Evolutionary conservation across 1,140 invertebrate genomes (phyloP).

Genomic region (Hypsibius dujardini): DNA sequence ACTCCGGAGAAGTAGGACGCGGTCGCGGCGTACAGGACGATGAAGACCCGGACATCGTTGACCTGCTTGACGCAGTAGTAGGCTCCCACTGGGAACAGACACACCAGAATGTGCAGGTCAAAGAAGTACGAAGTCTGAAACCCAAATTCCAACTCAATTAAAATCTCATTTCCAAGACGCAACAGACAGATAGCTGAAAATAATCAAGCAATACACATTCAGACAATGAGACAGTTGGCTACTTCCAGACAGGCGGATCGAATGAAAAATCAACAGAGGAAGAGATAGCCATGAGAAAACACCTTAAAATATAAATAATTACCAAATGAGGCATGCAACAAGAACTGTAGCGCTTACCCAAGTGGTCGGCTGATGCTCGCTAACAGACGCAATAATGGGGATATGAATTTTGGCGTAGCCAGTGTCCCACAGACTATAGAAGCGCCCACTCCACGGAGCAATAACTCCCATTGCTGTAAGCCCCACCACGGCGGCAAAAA

Average conservation of each 20-base stretch:
- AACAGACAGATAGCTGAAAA: not conserved
- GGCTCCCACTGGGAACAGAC: constrained; percentile 87
- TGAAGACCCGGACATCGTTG: constrained; percentile 94
- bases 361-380: constrained; percentile 97
- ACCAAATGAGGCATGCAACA: too few relatives aligned
- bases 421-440: constrained; percentile 98
- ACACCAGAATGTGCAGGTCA: constrained; percentile 89
- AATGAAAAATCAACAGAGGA: too few relatives aligned
- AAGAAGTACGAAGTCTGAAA: constrained; percentile 73
- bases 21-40: constrained; percentile 87
- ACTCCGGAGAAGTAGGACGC: constrained; percentile 99
- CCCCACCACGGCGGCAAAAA: constrained; percentile 64
- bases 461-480: constrained; percentile 78
- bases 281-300: too few relatives aligned
- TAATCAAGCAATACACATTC: too few relatives aligned
- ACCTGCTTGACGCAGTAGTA: constrained; percentile 97
- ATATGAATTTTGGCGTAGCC: constrained; percentile 99
- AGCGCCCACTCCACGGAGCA: constrained; percentile 96
- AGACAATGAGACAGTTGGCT: too few relatives aligned
- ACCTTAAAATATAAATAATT: too few relatives aligned
- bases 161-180: constrained; percentile 20
- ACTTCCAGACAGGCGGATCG: too few relatives aligned
- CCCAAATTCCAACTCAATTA: constrained; percentile 21
- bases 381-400: constrained; percentile 97
- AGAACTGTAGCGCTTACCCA: constrained; percentile 48